Percentiles rank a stretch among this genome's conserved stretches.
phyloP scores from a whole-genome alignment of 2,888 invertebrate species.

The Leptopterna dolabrata region DNA sequence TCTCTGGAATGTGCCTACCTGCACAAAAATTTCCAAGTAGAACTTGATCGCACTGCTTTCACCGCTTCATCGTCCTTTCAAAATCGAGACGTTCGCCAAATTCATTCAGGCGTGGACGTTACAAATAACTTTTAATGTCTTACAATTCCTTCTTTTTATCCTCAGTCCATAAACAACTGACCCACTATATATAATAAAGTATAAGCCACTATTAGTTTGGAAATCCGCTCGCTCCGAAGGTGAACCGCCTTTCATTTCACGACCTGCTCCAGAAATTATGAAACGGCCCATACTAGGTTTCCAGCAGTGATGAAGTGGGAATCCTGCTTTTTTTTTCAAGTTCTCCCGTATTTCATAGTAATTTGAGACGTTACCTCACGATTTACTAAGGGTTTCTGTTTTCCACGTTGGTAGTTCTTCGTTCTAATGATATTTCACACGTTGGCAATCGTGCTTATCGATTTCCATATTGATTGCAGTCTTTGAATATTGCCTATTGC shows the following conservation, averaged over 20 bases:
- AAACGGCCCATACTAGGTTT: constrained; percentile 24
- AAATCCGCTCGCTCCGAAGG: constrained; percentile 46
- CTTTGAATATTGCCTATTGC: no score
- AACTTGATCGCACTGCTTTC: no score
- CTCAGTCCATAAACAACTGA: constrained; percentile 14
- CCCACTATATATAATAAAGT: no score
- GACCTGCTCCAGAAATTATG: constrained; percentile 36
- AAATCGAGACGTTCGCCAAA: no score
- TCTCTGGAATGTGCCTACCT: no score
- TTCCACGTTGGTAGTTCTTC: background rate
- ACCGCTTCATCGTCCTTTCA: no score
- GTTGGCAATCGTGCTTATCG: no score
- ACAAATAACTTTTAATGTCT: background rate
- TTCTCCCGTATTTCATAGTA: background rate
- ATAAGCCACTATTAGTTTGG: constrained; percentile 19
- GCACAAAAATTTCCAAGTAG: no score
- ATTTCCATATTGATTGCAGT: no score
- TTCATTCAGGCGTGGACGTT: background rate
- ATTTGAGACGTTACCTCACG: background rate
- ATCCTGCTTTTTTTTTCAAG: background rate
- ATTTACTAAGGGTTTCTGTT: background rate
- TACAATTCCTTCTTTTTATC: background rate
- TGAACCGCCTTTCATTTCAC: constrained; percentile 53
- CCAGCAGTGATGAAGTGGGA: background rate
- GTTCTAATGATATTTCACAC: no score